Conservation (phyloP, 2,113 vertebrate genomes). For the Scortum barcoo region DNA sequence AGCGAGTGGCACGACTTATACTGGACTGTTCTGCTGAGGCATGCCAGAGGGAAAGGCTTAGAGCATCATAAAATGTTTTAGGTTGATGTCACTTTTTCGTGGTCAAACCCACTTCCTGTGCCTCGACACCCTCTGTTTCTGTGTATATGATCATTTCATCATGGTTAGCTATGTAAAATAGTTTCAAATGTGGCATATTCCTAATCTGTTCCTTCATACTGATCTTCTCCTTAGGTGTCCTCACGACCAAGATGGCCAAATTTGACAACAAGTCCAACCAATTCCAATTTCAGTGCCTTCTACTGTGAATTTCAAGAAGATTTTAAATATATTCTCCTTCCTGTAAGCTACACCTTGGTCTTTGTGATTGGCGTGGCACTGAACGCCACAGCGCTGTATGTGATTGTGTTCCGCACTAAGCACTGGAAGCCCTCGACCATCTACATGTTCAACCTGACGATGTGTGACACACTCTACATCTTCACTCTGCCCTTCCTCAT, state of each 20-base stretch:
- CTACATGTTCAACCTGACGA: conserved; percentile 96
- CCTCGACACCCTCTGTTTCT: not conserved
- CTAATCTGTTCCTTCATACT: not conserved
- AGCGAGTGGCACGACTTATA: not conserved
- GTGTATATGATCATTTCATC: not conserved
- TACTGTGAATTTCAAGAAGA: conserved; percentile 90
- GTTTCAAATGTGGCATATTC: not conserved
- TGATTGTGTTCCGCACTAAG: conserved; percentile 92
- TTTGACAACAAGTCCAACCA: conserved; percentile 26
- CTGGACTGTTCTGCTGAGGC: not conserved
- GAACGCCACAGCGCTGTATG: conserved; percentile 88
- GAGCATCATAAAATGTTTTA: not conserved
- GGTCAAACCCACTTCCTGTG: not conserved
- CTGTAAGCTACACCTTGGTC: conserved; percentile 91
- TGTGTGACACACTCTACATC: conserved; percentile 92
- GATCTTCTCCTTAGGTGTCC: conserved; percentile 44
- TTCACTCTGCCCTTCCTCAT: conserved; percentile 94
- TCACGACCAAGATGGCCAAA: conserved; percentile 62
- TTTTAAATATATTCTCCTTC: conserved; percentile 95
- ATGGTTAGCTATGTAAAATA: not conserved
- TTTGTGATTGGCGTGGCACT: conserved; percentile 91
- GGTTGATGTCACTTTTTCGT: not conserved
- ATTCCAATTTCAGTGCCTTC: conserved; percentile 52
- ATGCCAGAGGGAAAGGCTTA: conserved; percentile 8
- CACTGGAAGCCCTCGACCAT: conserved; percentile 94